phyloP scores from a whole-genome alignment of 2,888 invertebrate genomes.

The Epinotia brunnichana region DNA sequence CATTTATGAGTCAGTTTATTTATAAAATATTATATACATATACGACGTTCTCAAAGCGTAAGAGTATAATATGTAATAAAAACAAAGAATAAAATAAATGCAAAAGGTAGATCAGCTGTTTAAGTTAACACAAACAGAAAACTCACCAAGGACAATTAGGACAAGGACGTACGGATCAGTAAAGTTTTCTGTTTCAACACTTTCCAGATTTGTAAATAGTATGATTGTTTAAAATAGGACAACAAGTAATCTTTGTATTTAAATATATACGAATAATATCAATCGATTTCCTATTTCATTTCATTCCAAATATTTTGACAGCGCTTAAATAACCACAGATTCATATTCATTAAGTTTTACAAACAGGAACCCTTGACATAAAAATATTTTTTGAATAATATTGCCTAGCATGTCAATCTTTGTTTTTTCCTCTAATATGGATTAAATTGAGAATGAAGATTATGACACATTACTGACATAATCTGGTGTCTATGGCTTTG shows the following conservation, averaged over 20 bases:
- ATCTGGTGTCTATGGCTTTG: conserved; percentile 1
- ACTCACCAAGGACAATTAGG: conserved; percentile 25
- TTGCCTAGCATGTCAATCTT: no score
- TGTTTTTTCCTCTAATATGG: neutral
- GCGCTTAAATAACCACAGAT: neutral
- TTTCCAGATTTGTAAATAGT: neutral
- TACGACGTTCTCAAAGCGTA: no score
- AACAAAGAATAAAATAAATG: neutral
- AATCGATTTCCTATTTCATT: conserved; percentile 21
- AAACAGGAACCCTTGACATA: neutral
- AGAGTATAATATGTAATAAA: no score
- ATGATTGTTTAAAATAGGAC: neutral
- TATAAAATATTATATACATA: no score
- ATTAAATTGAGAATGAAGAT: neutral
- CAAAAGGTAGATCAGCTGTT: conserved; percentile 20
- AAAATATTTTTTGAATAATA: no score
- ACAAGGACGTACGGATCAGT: neutral
- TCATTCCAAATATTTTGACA: conserved; percentile 12
- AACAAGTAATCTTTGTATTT: neutral
- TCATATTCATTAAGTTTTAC: neutral
- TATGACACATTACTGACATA: neutral
- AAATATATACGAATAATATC: conserved; percentile 2
- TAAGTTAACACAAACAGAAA: neutral
- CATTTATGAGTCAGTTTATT: no score
- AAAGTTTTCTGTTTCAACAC: neutral